phyloP scores from a whole-genome alignment of 2,888 invertebrate species.

The Sepioteuthis lessoniana region DNA sequence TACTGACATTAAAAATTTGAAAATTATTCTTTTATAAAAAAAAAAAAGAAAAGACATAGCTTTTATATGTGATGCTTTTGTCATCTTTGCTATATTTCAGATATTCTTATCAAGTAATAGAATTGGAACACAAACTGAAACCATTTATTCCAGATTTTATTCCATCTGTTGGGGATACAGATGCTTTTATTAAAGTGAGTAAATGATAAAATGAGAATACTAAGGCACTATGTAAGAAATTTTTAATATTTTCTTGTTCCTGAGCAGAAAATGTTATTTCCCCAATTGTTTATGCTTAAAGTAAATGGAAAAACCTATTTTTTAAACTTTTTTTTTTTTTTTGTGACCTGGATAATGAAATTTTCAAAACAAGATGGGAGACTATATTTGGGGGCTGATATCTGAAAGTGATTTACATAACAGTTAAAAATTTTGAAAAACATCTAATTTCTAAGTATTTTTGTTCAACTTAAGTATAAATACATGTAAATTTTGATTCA shows the following conservation, averaged over 20 bases:
- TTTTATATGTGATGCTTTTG: background rate
- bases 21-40: background rate
- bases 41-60: background rate
- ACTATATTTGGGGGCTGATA: too few relatives aligned
- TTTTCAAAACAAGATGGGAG: too few relatives aligned
- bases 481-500: too few relatives aligned
- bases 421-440: too few relatives aligned
- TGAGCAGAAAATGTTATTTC: background rate
- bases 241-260: background rate
- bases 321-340: too few relatives aligned
- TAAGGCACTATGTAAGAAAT: too few relatives aligned
- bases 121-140: slow-evolving; percentile 90
- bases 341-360: too few relatives aligned
- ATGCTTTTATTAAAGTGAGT: slow-evolving; percentile 93
- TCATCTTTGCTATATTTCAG: slow-evolving; percentile 76
- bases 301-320: too few relatives aligned
- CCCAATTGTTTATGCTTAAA: too few relatives aligned
- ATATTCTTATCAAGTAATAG: slow-evolving; percentile 93
- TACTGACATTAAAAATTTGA: background rate
- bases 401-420: too few relatives aligned
- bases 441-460: too few relatives aligned
- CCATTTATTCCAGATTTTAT: slow-evolving; percentile 94
- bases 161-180: slow-evolving; percentile 98
- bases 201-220: background rate
- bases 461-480: too few relatives aligned